Evolutionary conservation across 2,888 invertebrate genomes (phyloP).

Genomic region (Ormyrus nitidulus): DNA sequence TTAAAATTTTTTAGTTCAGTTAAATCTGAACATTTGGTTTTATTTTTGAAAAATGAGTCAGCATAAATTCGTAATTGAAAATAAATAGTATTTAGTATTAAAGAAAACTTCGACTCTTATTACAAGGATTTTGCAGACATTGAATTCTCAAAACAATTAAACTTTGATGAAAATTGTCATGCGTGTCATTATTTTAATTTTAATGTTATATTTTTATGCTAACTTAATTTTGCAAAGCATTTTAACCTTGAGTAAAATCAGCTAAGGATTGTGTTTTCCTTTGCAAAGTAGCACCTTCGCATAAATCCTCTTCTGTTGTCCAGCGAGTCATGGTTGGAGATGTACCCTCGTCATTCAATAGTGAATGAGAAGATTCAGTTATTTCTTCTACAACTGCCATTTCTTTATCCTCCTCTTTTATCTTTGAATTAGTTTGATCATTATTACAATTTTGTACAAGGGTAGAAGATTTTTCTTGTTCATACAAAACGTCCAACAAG

Average conservation of each 20-base stretch:
- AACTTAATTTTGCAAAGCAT: conserved; percentile 50
- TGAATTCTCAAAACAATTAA: too few species aligned
- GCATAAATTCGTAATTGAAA: conserved; percentile 27
- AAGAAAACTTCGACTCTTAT: too few species aligned
- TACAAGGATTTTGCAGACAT: too few species aligned
- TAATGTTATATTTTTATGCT: conserved; percentile 24
- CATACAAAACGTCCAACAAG: conserved; percentile 84
- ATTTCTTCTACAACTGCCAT: conserved; percentile 59
- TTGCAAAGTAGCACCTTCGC: conserved; percentile 68
- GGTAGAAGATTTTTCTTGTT: conserved; percentile 79
- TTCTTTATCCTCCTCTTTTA: conserved; percentile 65
- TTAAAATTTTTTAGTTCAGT: background rate
- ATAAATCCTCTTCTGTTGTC: conserved; percentile 74
- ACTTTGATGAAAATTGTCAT: too few species aligned
- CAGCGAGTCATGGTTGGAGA: conserved; percentile 69
- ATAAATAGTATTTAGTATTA: too few species aligned
- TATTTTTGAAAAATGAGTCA: conserved; percentile 55
- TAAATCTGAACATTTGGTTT: conserved; percentile 10
- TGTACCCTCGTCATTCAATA: conserved; percentile 55
- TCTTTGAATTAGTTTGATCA: conserved; percentile 55
- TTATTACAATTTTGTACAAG: conserved; percentile 41
- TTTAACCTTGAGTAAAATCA: conserved; percentile 71
- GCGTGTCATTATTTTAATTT: too few species aligned
- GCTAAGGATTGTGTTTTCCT: conserved; percentile 72
- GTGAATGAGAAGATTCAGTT: conserved; percentile 52